phyloP scores from a whole-genome alignment of 2,888 invertebrate species.

The Harpalus rubripes region DNA sequence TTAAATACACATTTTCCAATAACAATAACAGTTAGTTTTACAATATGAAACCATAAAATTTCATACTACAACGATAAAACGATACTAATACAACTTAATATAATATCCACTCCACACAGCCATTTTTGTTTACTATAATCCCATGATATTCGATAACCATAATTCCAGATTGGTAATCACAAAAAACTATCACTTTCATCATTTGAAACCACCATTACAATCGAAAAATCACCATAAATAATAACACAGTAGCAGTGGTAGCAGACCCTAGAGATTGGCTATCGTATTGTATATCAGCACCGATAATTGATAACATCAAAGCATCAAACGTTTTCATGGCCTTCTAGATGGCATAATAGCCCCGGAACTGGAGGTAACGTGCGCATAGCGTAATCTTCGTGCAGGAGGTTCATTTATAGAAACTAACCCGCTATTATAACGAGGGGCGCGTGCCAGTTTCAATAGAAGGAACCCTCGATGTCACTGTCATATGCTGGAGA shows the following conservation, averaged over 20 bases:
- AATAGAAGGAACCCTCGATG: constrained; percentile 32
- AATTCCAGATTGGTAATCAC: background rate
- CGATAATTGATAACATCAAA: constrained; percentile 62
- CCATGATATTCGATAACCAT: constrained; percentile 27
- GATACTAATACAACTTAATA: background rate
- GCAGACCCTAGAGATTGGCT: background rate
- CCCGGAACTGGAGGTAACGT: constrained; percentile 51
- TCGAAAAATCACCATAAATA: constrained; percentile 49
- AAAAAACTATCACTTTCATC: constrained; percentile 42
- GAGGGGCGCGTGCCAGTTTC: constrained; percentile 48
- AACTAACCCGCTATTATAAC: constrained; percentile 64
- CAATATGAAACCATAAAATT: constrained; percentile 11
- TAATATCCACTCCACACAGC: background rate
- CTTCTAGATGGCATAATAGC: constrained; percentile 57
- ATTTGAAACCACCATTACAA: constrained; percentile 38
- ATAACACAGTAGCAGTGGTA: constrained; percentile 18
- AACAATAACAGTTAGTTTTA: constrained; percentile 24
- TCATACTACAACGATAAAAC: background rate
- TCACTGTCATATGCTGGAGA: constrained; percentile 36
- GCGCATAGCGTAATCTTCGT: constrained; percentile 54
- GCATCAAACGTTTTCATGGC: constrained; percentile 41
- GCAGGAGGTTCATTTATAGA: constrained; percentile 58
- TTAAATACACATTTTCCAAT: background rate
- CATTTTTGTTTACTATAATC: constrained; percentile 26
- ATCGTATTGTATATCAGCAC: constrained; percentile 37